Conservation (phyloP, 2,888 invertebrate species). For the Leptura quadrifasciata region DNA sequence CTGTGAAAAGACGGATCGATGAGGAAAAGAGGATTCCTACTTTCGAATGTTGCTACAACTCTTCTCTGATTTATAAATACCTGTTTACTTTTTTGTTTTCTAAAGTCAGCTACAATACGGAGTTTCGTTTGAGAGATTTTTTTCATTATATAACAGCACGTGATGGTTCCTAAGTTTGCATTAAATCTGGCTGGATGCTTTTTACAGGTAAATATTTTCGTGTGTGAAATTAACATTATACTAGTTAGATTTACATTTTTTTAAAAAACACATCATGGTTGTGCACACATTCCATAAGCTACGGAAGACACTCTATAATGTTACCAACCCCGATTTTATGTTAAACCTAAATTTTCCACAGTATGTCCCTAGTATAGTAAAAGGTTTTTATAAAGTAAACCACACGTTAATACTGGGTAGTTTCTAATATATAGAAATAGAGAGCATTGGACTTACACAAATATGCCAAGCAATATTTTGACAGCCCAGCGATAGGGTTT, state of each 20-base stretch:
- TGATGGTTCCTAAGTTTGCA: background rate
- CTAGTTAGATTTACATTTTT: background rate
- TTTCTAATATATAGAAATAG: no score
- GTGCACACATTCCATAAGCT: no score
- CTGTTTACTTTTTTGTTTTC: background rate
- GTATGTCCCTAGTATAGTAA: no score
- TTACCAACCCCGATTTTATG: no score
- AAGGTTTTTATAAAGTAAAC: no score
- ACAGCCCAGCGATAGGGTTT: no score
- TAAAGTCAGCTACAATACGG: background rate
- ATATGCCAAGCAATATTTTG: no score
- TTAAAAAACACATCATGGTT: background rate
- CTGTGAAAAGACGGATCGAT: background rate
- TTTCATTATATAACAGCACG: background rate
- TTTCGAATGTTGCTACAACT: background rate
- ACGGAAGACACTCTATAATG: no score
- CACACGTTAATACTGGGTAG: no score
- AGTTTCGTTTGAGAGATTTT: background rate
- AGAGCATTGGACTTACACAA: no score
- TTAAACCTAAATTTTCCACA: no score
- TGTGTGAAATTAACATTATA: background rate
- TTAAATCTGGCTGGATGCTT: background rate
- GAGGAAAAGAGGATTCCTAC: background rate
- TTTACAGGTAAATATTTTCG: background rate
- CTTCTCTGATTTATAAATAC: slow-evolving; percentile 4